Percentiles rank a stretch among this genome's conserved stretches.
phyloP scores from a whole-genome alignment of 1,140 invertebrate species.

The Eciton burchellii region DNA sequence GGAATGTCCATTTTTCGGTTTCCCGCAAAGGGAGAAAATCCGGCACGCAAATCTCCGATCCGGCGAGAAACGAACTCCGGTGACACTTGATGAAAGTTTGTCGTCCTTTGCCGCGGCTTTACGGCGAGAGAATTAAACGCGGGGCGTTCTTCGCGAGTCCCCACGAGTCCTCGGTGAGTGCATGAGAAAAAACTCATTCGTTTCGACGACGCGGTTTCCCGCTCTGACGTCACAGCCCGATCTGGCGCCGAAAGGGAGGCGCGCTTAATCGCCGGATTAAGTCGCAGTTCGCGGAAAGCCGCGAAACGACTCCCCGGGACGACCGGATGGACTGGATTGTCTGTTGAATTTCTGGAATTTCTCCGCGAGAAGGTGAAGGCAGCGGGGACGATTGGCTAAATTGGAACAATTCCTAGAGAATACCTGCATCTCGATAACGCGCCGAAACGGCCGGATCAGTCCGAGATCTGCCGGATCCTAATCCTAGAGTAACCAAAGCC shows the following conservation, averaged over 20 bases:
- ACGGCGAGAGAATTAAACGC: constrained; percentile 5
- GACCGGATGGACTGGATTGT: too few species aligned
- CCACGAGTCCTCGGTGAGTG: too few species aligned
- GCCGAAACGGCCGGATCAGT: too few species aligned
- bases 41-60: neutral
- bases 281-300: neutral
- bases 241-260: neutral
- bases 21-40: neutral
- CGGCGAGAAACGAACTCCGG: neutral
- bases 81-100: constrained; percentile 24
- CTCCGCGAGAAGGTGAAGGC: too few species aligned
- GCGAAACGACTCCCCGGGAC: too few species aligned
- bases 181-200: constrained; percentile 25
- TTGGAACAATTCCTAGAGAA: too few species aligned
- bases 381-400: too few species aligned
- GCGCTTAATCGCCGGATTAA: constrained; percentile 24
- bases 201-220: neutral
- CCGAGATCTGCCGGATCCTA: too few species aligned
- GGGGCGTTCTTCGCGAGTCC: neutral
- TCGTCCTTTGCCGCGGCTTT: neutral
- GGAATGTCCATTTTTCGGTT: neutral
- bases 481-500: too few species aligned
- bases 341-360: too few species aligned
- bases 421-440: too few species aligned
- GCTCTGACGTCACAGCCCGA: neutral